A percentile compares a stretch with the other conserved stretches of the same genome.
These are phyloP conservation scores for Macrocentrus cingulum DNA, from an alignment of 1,140 invertebrate genomes.

Conservation along the genomic window DNA sequence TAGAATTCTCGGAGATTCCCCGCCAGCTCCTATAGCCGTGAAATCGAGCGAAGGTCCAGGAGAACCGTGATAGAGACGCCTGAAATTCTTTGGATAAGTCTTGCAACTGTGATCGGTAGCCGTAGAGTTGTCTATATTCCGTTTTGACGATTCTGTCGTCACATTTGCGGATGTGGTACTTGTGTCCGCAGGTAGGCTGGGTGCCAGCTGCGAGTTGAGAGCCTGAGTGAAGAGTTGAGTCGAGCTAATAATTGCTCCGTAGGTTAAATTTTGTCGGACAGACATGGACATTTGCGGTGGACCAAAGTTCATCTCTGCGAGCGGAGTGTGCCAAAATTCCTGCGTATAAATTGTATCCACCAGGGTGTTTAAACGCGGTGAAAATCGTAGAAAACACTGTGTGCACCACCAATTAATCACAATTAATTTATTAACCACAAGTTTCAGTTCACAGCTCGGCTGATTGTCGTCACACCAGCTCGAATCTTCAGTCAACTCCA, in stretches of 20 bases:
- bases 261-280: conserved; percentile 51
- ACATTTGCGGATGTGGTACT: conserved; percentile 33
- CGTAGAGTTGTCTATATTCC: conserved; percentile 53
- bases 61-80: conserved; percentile 42
- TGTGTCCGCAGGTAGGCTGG: conserved; percentile 6
- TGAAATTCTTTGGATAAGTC: conserved; percentile 48
- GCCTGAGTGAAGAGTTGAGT: conserved; percentile 57
- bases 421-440: conserved; percentile 55
- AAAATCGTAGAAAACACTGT: conserved; percentile 52
- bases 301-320: conserved; percentile 57
- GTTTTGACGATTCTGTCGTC: conserved; percentile 48
- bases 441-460: conserved; percentile 48
- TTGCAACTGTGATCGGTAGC: conserved; percentile 47
- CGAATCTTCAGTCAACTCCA: conserved; percentile 54
- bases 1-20: conserved; percentile 50
- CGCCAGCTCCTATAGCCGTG: conserved; percentile 46
- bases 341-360: conserved; percentile 54
- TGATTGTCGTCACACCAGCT: conserved; percentile 53
- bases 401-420: conserved; percentile 54
- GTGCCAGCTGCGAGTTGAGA: conserved; percentile 39
- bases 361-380: conserved; percentile 49
- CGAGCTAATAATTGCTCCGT: conserved; percentile 56
- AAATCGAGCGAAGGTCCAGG: conserved; percentile 37
- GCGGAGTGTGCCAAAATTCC: conserved; percentile 55
- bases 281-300: conserved; percentile 56